These are phyloP conservation scores for Hippopotamyrus pictus DNA, from an alignment of 2,797 vertebrate genomes.

Conservation along the genomic window DNA sequence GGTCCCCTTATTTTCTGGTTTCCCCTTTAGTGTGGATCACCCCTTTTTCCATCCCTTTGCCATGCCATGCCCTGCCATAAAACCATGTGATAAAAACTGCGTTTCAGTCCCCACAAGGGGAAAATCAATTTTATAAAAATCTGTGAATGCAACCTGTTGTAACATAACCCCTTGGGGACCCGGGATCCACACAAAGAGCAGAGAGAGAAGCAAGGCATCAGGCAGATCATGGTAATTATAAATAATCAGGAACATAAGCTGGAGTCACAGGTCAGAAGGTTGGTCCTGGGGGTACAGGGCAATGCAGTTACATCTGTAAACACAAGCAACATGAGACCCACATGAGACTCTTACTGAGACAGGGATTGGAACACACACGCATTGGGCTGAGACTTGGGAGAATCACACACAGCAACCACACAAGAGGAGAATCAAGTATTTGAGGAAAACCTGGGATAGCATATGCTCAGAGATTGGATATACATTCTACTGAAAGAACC, in stretches of 20 bases:
- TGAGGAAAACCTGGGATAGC: background rate
- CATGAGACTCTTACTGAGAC: background rate
- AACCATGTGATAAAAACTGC: background rate
- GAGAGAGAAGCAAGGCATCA: background rate
- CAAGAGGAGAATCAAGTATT: background rate
- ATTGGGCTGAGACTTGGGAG: background rate
- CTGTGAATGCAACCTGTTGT: background rate
- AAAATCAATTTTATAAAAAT: background rate
- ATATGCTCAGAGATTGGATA: background rate
- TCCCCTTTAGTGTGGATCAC: background rate
- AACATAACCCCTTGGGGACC: background rate
- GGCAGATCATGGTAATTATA: background rate
- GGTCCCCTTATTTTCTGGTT: background rate
- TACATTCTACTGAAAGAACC: background rate
- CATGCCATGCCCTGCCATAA: background rate
- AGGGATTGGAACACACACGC: background rate
- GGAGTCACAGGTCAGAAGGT: background rate
- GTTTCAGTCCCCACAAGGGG: background rate
- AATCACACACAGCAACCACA: background rate
- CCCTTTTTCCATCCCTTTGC: background rate
- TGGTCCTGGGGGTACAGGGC: background rate
- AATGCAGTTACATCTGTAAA: background rate
- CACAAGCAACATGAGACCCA: background rate
- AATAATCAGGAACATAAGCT: background rate
- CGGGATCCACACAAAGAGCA: background rate